Evolutionary conservation across 2,888 invertebrate genomes (phyloP), one percentile per base, ranked within the genome.

Genomic region (Phlogophora meticulosa): DNA sequence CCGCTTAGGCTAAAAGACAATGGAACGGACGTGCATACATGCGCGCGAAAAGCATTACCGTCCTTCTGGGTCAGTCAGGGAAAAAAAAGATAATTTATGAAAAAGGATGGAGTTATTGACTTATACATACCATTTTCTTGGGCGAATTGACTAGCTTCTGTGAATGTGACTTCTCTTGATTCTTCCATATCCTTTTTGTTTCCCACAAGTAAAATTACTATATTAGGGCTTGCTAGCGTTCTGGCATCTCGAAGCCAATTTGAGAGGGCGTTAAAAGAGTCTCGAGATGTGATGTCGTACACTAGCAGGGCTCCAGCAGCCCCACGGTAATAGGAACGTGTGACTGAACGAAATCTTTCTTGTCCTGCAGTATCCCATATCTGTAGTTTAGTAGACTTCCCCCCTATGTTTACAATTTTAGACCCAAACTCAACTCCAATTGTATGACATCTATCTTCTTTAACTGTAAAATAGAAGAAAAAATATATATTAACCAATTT

Each of bases 311-410:
- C 98, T n/a, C 98, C 98, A 53, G 98, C 98, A 15, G 98, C 98
- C 4, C 98, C 98, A 72, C 98, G 95, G 91, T 98, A 98, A 88
- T 98, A 98, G 34, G 97, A 98, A 52, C 98, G 96, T 0, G 97
- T 97, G 72, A 99, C 99, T 52, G 99, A 99, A 84, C 99, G 97
- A 93, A 99, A 99, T 88, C 99, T 96, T 94, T 99, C 99, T 90
- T 99, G 99, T 0, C 99, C 99, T 40, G 99, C 99, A 7, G 99
- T 99, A 82, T 97, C 97, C 97, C 97, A 97, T 86, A 97, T 97
- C 92, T 98, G 98, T 72, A 98, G 92, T 90, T 98, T 98, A 1
- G 98, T 98, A 7, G 97, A 97, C 92, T 98, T 98, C 0, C 98
- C 98, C 17, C 97, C 98, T 75, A 98, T 97, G 90, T 97, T 97